Evolutionary conservation across 2,113 vertebrate species (phyloP).

Genomic region (Passer domesticus): DNA sequence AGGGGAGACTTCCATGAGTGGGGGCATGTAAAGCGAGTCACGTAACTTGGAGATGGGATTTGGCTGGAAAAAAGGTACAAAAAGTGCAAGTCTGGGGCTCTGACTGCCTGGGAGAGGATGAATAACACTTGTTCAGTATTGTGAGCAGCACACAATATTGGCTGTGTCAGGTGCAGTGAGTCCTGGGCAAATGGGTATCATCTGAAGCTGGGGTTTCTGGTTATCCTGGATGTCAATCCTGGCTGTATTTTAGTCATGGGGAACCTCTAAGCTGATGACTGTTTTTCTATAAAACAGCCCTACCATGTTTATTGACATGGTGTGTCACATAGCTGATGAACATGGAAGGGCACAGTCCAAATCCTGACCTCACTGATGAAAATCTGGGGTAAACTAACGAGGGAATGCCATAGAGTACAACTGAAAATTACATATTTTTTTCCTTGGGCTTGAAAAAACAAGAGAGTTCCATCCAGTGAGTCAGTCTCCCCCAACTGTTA

Average conservation of each 20-base stretch:
- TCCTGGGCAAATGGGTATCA: background rate
- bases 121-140: background rate
- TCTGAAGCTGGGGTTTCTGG: background rate
- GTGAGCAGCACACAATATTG: background rate
- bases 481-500: slow-evolving; percentile 36
- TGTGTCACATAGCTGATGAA: background rate
- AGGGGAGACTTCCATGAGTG: background rate
- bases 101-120: background rate
- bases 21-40: background rate
- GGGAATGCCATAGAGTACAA: background rate
- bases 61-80: background rate
- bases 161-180: background rate
- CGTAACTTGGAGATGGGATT: slow-evolving; percentile 3
- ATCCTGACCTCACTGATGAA: slow-evolving; percentile 31
- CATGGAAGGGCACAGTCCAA: background rate
- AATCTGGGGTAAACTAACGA: slow-evolving; percentile 14
- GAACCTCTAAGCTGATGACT: background rate
- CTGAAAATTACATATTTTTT: slow-evolving; percentile 25
- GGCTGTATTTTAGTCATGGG: background rate
- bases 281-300: background rate
- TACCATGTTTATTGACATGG: background rate
- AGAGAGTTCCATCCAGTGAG: slow-evolving; percentile 29
- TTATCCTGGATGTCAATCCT: background rate
- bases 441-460: background rate
- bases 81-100: background rate